Evolutionary conservation across 2,888 invertebrate species (phyloP).

Genomic region (Tanytarsus gracilentus): DNA sequence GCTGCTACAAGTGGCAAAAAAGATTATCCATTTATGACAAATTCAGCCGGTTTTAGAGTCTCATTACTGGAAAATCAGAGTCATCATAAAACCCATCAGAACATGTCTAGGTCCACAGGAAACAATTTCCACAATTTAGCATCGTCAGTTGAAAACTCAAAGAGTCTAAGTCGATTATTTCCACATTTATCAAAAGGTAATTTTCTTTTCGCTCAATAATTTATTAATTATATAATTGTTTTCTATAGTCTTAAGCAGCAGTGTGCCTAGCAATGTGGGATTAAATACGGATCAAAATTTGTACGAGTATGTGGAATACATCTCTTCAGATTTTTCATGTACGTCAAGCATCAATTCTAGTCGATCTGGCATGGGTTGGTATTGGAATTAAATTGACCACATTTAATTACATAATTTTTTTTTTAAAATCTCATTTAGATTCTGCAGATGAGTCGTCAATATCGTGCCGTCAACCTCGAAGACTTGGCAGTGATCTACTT

Average conservation of each 20-base stretch:
- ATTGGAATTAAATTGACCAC: slow-evolving; percentile 1
- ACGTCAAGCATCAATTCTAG: slow-evolving; percentile 51
- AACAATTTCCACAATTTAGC: slow-evolving; percentile 45
- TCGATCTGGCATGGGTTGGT: slow-evolving; percentile 48
- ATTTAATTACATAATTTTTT: slow-evolving; percentile 23
- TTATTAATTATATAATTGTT: background rate
- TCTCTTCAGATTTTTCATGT: slow-evolving; percentile 47
- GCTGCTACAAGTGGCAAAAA: background rate
- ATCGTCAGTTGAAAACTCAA: slow-evolving; percentile 49
- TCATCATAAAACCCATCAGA: slow-evolving; percentile 55
- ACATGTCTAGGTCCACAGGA: slow-evolving; percentile 53
- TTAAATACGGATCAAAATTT: slow-evolving; percentile 35
- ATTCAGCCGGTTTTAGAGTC: slow-evolving; percentile 40
- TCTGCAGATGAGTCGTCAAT: slow-evolving; percentile 46
- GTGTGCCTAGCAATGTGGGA: slow-evolving; percentile 40
- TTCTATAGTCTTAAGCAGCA: slow-evolving; percentile 39
- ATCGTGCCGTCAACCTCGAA: slow-evolving; percentile 47
- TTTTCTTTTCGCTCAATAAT: slow-evolving; percentile 35
- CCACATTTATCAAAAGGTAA: slow-evolving; percentile 49
- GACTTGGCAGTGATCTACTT: slow-evolving; percentile 76
- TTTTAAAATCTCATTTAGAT: slow-evolving; percentile 38
- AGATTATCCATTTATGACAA: slow-evolving; percentile 34
- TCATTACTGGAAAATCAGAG: slow-evolving; percentile 34
- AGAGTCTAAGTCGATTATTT: slow-evolving; percentile 53
- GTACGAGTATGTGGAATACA: slow-evolving; percentile 45